Evolutionary conservation across 2,113 vertebrate species (phyloP).

Genomic region (Pelvicachromis taeniatus): DNA sequence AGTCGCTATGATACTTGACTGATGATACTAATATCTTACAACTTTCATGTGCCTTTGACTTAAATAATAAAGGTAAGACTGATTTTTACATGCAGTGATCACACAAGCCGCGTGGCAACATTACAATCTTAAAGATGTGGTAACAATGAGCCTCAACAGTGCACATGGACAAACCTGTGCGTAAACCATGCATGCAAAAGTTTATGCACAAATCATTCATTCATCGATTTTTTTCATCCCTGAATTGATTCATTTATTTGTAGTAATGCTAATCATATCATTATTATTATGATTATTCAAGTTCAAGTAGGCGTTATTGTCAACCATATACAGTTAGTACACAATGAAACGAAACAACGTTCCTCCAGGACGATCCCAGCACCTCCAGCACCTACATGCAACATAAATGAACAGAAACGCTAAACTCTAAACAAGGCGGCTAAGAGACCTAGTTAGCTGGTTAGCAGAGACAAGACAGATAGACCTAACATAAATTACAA

Average conservation of each 20-base stretch:
- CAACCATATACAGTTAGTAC: too few species aligned
- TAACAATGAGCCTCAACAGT: neutral
- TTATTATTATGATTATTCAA: too few species aligned
- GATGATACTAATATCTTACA: slow-evolving; percentile 20
- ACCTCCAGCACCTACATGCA: too few species aligned
- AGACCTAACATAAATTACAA: too few species aligned
- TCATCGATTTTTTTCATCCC: neutral
- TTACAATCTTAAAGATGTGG: neutral
- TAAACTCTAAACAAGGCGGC: too few species aligned
- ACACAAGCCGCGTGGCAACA: neutral
- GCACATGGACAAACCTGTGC: fast-evolving
- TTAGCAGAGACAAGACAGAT: too few species aligned
- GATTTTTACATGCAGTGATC: neutral
- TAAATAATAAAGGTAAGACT: neutral
- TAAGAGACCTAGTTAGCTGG: too few species aligned
- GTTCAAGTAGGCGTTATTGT: too few species aligned
- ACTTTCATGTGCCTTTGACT: neutral
- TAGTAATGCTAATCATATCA: too few species aligned
- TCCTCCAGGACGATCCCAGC: too few species aligned
- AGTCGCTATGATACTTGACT: slow-evolving; percentile 18
- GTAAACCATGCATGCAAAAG: neutral
- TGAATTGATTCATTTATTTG: neutral
- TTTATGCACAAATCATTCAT: neutral
- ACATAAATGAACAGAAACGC: too few species aligned
- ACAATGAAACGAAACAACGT: too few species aligned